A percentile compares a stretch with the other conserved stretches of the same genome.
Conservation (phyloP, 2,797 vertebrate genomes). For the Micropoecilia bifurca region DNA sequence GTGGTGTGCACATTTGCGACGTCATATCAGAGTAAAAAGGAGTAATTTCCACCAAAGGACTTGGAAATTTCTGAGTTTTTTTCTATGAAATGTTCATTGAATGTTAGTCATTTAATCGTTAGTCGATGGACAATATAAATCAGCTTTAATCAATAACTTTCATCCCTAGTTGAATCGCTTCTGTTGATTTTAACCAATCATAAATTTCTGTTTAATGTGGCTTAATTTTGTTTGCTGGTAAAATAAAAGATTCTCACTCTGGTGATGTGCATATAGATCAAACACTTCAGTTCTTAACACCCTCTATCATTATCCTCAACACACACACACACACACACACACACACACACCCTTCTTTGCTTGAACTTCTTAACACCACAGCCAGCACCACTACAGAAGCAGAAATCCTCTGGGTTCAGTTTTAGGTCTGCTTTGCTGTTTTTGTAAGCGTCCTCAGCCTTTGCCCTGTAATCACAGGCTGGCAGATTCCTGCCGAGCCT, state of each 20-base stretch:
- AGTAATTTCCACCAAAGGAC: too few relatives aligned
- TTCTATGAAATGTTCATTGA: too few relatives aligned
- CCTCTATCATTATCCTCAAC: slow-evolving; percentile 67
- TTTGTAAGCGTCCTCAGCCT: slow-evolving; percentile 39
- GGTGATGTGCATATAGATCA: slow-evolving; percentile 43
- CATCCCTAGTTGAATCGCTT: neutral
- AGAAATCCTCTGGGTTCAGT: slow-evolving; percentile 41
- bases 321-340: slow-evolving; percentile 34
- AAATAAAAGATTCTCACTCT: slow-evolving; percentile 26
- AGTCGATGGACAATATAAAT: neutral
- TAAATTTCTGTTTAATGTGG: slow-evolving; percentile 3
- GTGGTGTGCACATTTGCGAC: neutral
- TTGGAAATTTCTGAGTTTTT: too few relatives aligned
- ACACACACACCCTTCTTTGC: slow-evolving; percentile 31
- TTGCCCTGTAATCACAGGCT: slow-evolving; percentile 6
- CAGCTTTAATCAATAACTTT: too few relatives aligned
- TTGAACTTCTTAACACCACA: slow-evolving; percentile 36
- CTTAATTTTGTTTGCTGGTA: neutral
- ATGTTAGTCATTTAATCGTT: neutral
- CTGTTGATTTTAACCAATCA: neutral
- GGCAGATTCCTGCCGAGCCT: slow-evolving; percentile 24
- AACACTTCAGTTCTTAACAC: slow-evolving; percentile 53
- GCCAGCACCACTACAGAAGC: slow-evolving; percentile 34
- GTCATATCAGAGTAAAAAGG: too few relatives aligned
- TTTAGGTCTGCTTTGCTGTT: slow-evolving; percentile 53